Conservation (phyloP, 2,888 invertebrate genomes). For the Palloptera scutellata region DNA sequence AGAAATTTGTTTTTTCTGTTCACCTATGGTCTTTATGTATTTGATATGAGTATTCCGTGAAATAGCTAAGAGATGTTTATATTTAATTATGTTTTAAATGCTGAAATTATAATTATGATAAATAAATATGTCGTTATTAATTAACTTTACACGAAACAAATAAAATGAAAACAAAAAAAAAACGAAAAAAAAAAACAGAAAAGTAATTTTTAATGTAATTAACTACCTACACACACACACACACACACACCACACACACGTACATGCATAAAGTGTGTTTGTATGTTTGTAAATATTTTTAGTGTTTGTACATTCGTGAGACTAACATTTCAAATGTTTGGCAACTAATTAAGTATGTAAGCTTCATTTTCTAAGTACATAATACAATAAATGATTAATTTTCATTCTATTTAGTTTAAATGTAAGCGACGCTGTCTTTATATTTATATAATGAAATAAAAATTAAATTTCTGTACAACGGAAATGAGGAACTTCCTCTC, state of each 20-base stretch:
- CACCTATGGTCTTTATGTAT: not conserved
- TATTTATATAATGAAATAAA: not conserved
- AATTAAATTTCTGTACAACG: no score
- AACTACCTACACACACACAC: no score
- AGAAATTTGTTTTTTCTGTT: no score
- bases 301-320: conserved; percentile 28
- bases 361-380: not conserved
- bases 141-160: not conserved
- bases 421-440: conserved; percentile 18
- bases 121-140: not conserved
- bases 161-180: not conserved
- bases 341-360: no score
- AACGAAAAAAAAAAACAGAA: not conserved
- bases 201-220: no score
- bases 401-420: not conserved
- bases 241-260: no score
- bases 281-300: no score
- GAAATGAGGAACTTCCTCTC: no score
- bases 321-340: conserved; percentile 25
- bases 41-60: not conserved
- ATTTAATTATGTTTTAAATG: not conserved
- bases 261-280: no score
- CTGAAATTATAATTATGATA: no score
- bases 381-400: not conserved
- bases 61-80: not conserved